Base-by-base conservation (phyloP, 2,113 vertebrate species). In the Eulacestoma nigropectus region DNA sequence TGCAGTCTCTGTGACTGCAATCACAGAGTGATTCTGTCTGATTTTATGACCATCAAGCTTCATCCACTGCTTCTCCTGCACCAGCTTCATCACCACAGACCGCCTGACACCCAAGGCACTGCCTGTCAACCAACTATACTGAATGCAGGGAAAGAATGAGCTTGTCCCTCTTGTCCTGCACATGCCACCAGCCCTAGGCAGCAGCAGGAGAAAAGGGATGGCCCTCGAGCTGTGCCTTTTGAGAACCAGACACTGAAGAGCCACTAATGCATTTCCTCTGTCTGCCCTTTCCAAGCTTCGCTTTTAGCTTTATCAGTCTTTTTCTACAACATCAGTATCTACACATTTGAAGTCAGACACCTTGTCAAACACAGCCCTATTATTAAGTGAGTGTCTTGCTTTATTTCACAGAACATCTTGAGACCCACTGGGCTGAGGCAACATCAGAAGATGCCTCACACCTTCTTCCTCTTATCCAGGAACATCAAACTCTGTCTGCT, bases 361-460 rank as follows among this genome's bases (percentile, higher is more conserved):
- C 67, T 68, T 1, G 0, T 69, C 50, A 83, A 59, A 49, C 42
- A 46, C 0, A 5, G 39, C 62, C 39, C 56, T 44, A 19, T 11
- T 35, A 78, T 68, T 20, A 60, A 69, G 19, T 1, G 3, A 63
- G 32, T 41, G 55, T 4, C 62, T 49, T 18, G 0, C 12, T 42
- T 55, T 1, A 85, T 32, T 60, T 57, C 87, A 64, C 56, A 41
- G 50, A 1, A 5, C 10, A 3, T 37, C 65, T 60, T 9, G 26
- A 85, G 44, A 56, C n/a, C 56, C 55, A 4, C 19, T 5, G 56
- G 60, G 65, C 56, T 25, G 62, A 78, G 42, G 41, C 53, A 68
- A 19, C 29, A 32, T 10, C 81, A 94, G 53, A 68, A 63, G 52
- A 25, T 0, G 14, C 67, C 35, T 77, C 3, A 4, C 47, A 55